Conservation (phyloP, 2,888 invertebrate species). For the Timandra comae region DNA sequence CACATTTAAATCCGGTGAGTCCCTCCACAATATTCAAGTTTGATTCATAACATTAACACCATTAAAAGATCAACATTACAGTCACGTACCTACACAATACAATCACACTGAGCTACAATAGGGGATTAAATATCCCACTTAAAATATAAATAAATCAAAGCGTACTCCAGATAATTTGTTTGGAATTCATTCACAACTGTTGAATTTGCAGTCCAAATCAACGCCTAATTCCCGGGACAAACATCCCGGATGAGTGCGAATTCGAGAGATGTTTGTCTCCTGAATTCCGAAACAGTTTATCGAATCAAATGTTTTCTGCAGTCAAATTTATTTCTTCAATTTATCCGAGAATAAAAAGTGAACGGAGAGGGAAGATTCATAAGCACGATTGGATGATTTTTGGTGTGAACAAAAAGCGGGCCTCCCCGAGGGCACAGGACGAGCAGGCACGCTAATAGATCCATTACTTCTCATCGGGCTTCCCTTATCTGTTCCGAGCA, state of each 20-base stretch:
- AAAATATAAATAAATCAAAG: slow-evolving; percentile 35
- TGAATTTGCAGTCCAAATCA: slow-evolving; percentile 39
- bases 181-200: slow-evolving; percentile 33
- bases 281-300: slow-evolving; percentile 42
- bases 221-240: slow-evolving; percentile 38
- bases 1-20: slow-evolving; percentile 86
- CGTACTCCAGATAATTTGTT: slow-evolving; percentile 40
- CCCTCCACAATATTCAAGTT: neutral
- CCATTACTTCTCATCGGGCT: slow-evolving; percentile 58
- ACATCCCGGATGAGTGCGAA: slow-evolving; percentile 23
- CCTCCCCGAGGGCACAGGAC: slow-evolving; percentile 30
- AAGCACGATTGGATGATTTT: slow-evolving; percentile 47
- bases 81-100: slow-evolving; percentile 4
- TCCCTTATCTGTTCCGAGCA: slow-evolving; percentile 60
- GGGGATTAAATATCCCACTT: slow-evolving; percentile 24
- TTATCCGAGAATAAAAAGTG: slow-evolving; percentile 35
- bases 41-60: slow-evolving; percentile 1
- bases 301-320: slow-evolving; percentile 46
- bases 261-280: slow-evolving; percentile 18
- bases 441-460: slow-evolving; percentile 50
- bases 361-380: slow-evolving; percentile 37
- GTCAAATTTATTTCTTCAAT: slow-evolving; percentile 40
- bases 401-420: slow-evolving; percentile 40
- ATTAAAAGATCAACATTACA: slow-evolving; percentile 4
- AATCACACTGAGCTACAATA: slow-evolving; percentile 10